Conservation (phyloP, 2,888 invertebrate species). For the Pediacus dermestoides region DNA sequence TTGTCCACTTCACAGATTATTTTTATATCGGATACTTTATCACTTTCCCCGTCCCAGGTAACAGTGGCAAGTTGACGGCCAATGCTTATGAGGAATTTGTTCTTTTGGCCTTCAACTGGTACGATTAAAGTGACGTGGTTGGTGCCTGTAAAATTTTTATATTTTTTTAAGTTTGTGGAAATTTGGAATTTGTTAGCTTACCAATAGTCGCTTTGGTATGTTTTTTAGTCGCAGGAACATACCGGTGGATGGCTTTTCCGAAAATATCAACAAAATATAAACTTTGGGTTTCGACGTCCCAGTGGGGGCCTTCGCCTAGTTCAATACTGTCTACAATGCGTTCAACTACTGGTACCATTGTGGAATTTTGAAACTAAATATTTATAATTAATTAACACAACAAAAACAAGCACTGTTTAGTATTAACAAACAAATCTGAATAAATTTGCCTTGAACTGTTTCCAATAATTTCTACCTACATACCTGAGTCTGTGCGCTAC, state of each 20-base stretch:
- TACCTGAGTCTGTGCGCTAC: no score
- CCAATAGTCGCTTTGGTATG: slow-evolving; percentile 35
- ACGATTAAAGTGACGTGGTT: slow-evolving; percentile 55
- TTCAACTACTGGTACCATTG: slow-evolving; percentile 40
- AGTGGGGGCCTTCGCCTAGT: slow-evolving; percentile 71
- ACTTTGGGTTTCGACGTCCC: slow-evolving; percentile 59
- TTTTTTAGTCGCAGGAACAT: slow-evolving; percentile 32
- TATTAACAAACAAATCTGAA: no score
- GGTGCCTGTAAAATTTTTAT: slow-evolving; percentile 23
- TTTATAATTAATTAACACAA: no score
- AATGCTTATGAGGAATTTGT: slow-evolving; percentile 63
- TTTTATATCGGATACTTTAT: slow-evolving; percentile 51
- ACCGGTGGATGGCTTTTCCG: slow-evolving; percentile 35
- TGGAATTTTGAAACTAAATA: no score
- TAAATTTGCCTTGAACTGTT: no score
- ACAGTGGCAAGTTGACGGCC: slow-evolving; percentile 59
- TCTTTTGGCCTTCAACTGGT: slow-evolving; percentile 58
- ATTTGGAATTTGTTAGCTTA: slow-evolving; percentile 22
- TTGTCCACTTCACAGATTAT: slow-evolving; percentile 58
- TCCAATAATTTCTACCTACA: no score
- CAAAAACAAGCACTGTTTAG: no score
- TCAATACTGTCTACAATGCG: slow-evolving; percentile 47
- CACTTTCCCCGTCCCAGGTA: slow-evolving; percentile 61
- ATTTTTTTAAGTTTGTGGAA: no score
- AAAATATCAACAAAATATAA: slow-evolving; percentile 65